These are phyloP conservation scores for Labia minor DNA, from an alignment of 2,888 invertebrate species.

Conservation along the genomic window DNA sequence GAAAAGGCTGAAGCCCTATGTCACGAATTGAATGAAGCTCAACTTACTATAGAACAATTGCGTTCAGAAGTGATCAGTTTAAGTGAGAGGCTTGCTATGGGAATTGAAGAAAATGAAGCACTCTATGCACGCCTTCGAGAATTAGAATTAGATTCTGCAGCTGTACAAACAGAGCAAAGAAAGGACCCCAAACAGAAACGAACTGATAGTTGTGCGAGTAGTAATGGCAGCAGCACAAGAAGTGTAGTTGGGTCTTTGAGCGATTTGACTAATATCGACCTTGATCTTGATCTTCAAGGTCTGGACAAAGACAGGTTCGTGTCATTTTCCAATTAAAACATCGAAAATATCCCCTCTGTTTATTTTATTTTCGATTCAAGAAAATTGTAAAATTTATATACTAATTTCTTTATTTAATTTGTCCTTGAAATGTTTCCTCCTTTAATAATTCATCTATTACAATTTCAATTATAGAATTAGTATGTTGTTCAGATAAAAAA, in stretches of 20 bases:
- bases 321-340: too few species aligned
- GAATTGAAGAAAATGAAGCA: slow-evolving; percentile 66
- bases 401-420: too few species aligned
- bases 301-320: slow-evolving; percentile 51
- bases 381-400: too few species aligned
- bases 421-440: too few species aligned
- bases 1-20: slow-evolving; percentile 54
- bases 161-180: background rate
- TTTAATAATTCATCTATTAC: too few species aligned
- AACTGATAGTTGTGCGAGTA: background rate
- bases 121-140: slow-evolving; percentile 62
- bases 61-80: slow-evolving; percentile 56
- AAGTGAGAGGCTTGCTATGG: slow-evolving; percentile 54
- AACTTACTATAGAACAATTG: slow-evolving; percentile 52
- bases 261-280: slow-evolving; percentile 67
- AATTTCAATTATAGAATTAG: too few species aligned
- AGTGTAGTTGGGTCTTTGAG: slow-evolving; percentile 63
- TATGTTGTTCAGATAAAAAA: too few species aligned
- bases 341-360: background rate
- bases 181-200: background rate
- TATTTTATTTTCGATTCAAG: background rate
- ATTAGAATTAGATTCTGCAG: slow-evolving; percentile 48
- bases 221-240: slow-evolving; percentile 36
- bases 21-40: slow-evolving; percentile 53
- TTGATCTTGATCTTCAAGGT: slow-evolving; percentile 60